Conservation (phyloP, 2,888 invertebrate genomes). For the Volucella bombylans region DNA sequence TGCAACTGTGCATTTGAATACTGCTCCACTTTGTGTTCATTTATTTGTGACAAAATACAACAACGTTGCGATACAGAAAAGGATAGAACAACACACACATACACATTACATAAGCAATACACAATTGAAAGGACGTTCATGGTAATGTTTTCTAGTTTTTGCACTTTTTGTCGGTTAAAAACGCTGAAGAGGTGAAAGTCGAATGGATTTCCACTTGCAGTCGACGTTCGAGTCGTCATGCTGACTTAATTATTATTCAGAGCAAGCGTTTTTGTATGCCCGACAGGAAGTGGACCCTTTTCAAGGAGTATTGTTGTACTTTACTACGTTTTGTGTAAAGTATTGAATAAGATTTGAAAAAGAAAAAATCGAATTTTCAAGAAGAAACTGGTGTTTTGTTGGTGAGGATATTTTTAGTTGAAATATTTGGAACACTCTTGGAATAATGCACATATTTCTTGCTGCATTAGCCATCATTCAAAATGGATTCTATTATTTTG, state of each 20-base stretch:
- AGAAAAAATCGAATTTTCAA: neutral
- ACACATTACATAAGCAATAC: neutral
- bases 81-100: conserved; percentile 11
- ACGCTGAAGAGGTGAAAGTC: conserved; percentile 51
- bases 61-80: conserved; percentile 4
- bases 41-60: conserved; percentile 42
- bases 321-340: neutral
- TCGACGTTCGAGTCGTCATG: conserved; percentile 20
- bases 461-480: too few species aligned
- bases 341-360: neutral
- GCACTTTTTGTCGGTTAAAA: conserved; percentile 50
- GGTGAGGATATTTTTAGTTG: too few species aligned
- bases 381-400: too few species aligned
- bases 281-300: conserved; percentile 27
- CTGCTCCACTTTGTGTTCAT: conserved; percentile 32
- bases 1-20: conserved; percentile 57
- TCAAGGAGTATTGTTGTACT: conserved; percentile 22
- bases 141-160: conserved; percentile 40
- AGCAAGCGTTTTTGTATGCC: neutral
- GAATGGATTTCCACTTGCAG: conserved; percentile 58
- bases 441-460: too few species aligned
- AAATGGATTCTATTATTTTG: too few species aligned
- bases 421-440: too few species aligned
- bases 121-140: conserved; percentile 15
- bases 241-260: conserved; percentile 67